phyloP scores from a whole-genome alignment of 1,140 invertebrate genomes.

The Drosophila equinoxialis region DNA sequence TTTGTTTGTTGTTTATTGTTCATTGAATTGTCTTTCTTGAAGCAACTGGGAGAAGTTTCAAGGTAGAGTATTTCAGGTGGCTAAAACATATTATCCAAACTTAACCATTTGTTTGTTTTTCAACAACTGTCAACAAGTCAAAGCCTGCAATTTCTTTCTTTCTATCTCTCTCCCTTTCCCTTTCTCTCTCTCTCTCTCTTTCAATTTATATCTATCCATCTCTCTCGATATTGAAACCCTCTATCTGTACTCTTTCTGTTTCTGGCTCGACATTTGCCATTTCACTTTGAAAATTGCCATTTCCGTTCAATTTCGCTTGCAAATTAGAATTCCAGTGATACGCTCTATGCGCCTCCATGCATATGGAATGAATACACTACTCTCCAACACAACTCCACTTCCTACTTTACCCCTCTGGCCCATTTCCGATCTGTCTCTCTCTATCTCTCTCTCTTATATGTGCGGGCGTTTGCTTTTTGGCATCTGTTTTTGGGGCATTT shows the following conservation, averaged over 20 bases:
- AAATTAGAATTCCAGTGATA: conserved; percentile 81
- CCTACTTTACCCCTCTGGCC: background rate
- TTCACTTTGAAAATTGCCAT: conserved; percentile 81
- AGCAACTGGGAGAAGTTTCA: background rate
- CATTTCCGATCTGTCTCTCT: background rate
- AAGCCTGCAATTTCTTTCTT: conserved; percentile 53
- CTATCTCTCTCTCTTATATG: background rate
- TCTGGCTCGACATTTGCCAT: conserved; percentile 53
- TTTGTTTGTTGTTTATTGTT: conserved; percentile 14
- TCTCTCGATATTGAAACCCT: background rate
- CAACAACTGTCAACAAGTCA: conserved; percentile 57
- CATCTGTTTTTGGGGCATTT: conserved; percentile 49
- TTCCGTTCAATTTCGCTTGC: conserved; percentile 81
- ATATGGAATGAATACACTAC: conserved; percentile 57
- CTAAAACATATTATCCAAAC: conserved; percentile 24
- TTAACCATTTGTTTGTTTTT: conserved; percentile 14
- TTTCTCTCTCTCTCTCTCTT: background rate
- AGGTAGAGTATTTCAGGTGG: conserved; percentile 10
- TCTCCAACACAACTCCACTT: background rate
- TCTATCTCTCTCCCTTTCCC: background rate
- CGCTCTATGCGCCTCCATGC: conserved; percentile 66
- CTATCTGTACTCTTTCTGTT: conserved; percentile 10
- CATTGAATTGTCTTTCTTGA: conserved; percentile 19
- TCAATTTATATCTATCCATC: background rate
- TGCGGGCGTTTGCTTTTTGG: conserved; percentile 34